Conservation (phyloP, 2,888 invertebrate species). For the Ormyrus pomaceus region DNA sequence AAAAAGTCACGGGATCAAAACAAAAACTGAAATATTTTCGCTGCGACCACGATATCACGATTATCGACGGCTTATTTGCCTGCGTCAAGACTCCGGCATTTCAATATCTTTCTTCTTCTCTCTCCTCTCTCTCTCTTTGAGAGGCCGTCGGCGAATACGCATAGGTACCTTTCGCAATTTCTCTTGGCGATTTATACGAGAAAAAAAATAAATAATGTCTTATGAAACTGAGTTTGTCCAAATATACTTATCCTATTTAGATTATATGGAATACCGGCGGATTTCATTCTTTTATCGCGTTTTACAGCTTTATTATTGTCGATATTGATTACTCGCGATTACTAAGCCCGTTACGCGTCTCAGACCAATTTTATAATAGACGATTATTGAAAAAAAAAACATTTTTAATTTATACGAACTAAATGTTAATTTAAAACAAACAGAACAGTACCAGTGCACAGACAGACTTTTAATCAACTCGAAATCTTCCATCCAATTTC, state of each 20-base stretch:
- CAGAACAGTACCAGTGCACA: no score
- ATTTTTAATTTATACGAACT: no score
- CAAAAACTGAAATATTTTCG: slow-evolving; percentile 39
- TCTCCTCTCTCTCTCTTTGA: neutral
- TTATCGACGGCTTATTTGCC: slow-evolving; percentile 44
- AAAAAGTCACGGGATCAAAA: slow-evolving; percentile 53
- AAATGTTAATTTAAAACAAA: no score
- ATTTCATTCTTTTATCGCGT: no score
- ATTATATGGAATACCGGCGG: neutral
- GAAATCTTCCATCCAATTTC: neutral
- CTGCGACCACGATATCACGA: slow-evolving; percentile 25
- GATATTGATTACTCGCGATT: no score
- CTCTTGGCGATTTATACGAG: slow-evolving; percentile 15
- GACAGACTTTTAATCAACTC: no score
- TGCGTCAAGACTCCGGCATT: slow-evolving; percentile 29
- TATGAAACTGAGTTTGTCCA: slow-evolving; percentile 26
- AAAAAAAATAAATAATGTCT: slow-evolving; percentile 2
- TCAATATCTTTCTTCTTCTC: slow-evolving; percentile 21
- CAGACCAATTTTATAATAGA: no score
- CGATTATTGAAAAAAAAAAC: no score
- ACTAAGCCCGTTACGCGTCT: no score
- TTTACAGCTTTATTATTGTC: no score
- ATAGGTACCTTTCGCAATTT: slow-evolving; percentile 33
- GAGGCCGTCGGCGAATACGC: neutral
- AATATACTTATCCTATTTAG: slow-evolving; percentile 32